phyloP scores from a whole-genome alignment of 2,797 vertebrate genomes.

The Gymnothorax reevesii region DNA sequence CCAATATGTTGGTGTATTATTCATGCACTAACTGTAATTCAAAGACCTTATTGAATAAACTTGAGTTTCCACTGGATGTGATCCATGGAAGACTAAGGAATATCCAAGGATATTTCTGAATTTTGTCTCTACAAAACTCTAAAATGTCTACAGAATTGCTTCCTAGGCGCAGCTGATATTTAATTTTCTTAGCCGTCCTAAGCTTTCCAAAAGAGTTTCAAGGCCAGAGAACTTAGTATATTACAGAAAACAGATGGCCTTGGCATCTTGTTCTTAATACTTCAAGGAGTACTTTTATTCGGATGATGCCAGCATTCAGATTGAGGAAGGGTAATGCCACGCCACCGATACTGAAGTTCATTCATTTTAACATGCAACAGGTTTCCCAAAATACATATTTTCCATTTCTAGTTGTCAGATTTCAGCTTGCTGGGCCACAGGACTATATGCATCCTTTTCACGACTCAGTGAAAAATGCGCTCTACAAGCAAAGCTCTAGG shows the following conservation, averaged over 20 bases:
- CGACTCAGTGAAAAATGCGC: neutral
- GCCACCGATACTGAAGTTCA: neutral
- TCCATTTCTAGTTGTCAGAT: neutral
- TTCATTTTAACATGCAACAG: neutral
- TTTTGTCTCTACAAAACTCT: neutral
- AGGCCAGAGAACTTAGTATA: neutral
- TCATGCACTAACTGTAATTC: neutral
- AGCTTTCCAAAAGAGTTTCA: neutral
- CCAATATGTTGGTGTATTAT: neutral
- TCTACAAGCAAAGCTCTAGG: neutral
- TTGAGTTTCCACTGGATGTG: too few species aligned
- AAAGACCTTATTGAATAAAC: neutral
- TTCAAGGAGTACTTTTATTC: neutral
- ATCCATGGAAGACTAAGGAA: neutral
- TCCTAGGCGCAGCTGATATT: neutral
- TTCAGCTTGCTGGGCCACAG: neutral
- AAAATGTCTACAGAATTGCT: neutral
- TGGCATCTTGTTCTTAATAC: neutral
- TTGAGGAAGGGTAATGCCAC: neutral
- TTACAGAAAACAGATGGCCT: slow-evolving; percentile 4
- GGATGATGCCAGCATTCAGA: neutral
- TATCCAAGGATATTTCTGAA: neutral
- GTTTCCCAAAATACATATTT: neutral
- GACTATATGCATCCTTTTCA: neutral
- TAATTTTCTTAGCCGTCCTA: neutral